Percentiles rank a stretch among this genome's conserved stretches.
These are phyloP conservation scores for Agrilus planipennis DNA, from an alignment of 1,140 invertebrate genomes.

Conservation along the genomic window DNA sequence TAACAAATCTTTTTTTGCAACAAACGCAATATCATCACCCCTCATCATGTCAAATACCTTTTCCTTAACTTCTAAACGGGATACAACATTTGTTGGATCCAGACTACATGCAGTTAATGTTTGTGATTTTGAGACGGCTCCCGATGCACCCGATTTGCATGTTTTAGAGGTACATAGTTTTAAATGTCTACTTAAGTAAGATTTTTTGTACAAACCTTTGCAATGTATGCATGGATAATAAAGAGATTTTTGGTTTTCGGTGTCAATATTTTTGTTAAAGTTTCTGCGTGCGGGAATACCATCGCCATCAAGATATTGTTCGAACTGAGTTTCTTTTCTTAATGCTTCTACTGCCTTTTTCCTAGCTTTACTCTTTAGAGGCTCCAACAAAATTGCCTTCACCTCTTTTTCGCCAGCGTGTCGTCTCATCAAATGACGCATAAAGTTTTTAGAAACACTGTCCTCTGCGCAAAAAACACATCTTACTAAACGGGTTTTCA, in stretches of 20 bases:
- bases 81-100: slow-evolving; percentile 3
- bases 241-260: not conserved
- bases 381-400: slow-evolving; percentile 3
- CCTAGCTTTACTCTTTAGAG: slow-evolving; percentile 9
- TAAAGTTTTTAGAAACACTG: slow-evolving; percentile 10
- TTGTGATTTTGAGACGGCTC: not conserved
- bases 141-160: not conserved
- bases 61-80: slow-evolving; percentile 3
- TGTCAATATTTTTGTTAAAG: no score
- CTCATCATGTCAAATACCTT: slow-evolving; percentile 5
- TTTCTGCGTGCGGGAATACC: not conserved
- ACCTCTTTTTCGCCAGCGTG: slow-evolving; percentile 9
- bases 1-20: slow-evolving; percentile 6
- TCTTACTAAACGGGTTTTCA: no score
- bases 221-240: slow-evolving; percentile 4
- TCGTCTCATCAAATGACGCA: slow-evolving; percentile 8
- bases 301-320: slow-evolving; percentile 7
- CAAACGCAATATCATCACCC: slow-evolving; percentile 5
- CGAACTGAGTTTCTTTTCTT: slow-evolving; percentile 12
- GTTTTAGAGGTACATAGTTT: slow-evolving; percentile 1
- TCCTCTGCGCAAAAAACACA: slow-evolving; percentile 10
- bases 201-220: slow-evolving; percentile 1
- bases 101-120: slow-evolving; percentile 4
- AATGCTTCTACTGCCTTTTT: slow-evolving; percentile 7
- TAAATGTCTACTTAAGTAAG: slow-evolving; percentile 1